Evolutionary conservation across 1,140 invertebrate species (phyloP).

Genomic region (Drosophila tropicalis): DNA sequence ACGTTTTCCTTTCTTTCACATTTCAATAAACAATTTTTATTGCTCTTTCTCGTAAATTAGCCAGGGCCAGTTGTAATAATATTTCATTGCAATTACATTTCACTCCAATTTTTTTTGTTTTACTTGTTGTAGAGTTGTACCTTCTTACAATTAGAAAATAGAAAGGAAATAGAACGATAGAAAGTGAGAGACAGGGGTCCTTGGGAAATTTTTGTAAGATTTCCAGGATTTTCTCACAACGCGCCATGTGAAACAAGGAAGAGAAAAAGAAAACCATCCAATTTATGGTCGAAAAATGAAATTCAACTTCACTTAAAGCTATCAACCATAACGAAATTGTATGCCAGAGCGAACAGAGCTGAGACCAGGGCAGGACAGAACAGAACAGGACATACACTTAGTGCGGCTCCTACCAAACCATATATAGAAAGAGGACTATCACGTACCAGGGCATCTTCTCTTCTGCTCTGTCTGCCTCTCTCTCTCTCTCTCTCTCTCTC

Average conservation of each 20-base stretch:
- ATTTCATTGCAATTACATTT: slow-evolving; percentile 12
- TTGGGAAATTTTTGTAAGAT: too few species aligned
- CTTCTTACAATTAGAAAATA: too few species aligned
- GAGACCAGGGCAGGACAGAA: neutral
- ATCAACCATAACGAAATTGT: slow-evolving; percentile 14
- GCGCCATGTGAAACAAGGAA: neutral
- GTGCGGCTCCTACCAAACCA: slow-evolving; percentile 1
- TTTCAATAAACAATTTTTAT: slow-evolving; percentile 38
- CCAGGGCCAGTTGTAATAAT: slow-evolving; percentile 13
- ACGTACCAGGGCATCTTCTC: neutral
- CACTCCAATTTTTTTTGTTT: neutral
- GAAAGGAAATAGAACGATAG: too few species aligned
- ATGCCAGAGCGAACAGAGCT: neutral
- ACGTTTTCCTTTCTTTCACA: slow-evolving; percentile 27
- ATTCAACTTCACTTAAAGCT: slow-evolving; percentile 13
- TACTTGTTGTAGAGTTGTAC: slow-evolving; percentile 5
- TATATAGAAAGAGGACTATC: neutral
- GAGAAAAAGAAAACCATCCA: neutral
- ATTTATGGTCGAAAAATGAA: slow-evolving; percentile 12
- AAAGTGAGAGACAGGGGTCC: too few species aligned
- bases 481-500: neutral
- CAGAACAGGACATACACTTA: slow-evolving; percentile 9
- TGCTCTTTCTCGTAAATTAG: slow-evolving; percentile 27
- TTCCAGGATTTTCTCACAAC: neutral
- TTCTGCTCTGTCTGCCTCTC: neutral